phyloP scores from a whole-genome alignment of 2,797 vertebrate genomes.

The Odontamblyopus lacepedii region DNA sequence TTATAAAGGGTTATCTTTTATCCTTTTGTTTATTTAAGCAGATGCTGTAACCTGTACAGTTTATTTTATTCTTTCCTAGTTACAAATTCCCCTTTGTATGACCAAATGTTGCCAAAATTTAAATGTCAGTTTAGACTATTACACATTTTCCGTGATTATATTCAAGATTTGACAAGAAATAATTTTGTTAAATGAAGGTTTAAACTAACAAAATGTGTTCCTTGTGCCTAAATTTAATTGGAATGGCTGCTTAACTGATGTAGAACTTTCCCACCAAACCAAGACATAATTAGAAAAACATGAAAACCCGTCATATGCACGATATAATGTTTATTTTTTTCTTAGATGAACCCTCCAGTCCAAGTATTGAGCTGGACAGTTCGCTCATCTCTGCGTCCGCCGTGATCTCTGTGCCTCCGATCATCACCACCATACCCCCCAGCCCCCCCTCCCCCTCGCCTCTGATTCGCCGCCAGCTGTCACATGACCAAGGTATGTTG shows the following conservation, averaged over 20 bases:
- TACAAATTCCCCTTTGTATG: background rate
- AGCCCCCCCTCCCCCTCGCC: conserved; percentile 86
- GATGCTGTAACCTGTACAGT: background rate
- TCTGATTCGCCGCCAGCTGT: conserved; percentile 92
- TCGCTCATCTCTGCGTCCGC: conserved; percentile 92
- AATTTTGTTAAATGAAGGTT: no score
- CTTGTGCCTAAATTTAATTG: no score
- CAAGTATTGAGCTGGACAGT: conserved; percentile 90
- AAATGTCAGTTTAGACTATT: no score
- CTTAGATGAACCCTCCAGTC: conserved; percentile 94
- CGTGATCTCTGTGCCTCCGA: conserved; percentile 88
- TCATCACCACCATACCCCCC: conserved; percentile 79
- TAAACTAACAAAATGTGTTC: no score
- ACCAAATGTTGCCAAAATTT: no score
- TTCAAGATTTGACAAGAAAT: no score
- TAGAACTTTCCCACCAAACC: no score
- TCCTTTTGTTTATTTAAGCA: background rate
- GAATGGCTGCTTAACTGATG: no score
- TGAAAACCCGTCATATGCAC: no score
- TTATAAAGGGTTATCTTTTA: conserved; percentile 17
- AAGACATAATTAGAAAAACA: no score
- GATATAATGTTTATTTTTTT: background rate
- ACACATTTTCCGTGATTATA: no score
- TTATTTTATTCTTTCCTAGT: background rate
- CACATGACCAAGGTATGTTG: conserved; percentile 92